Base-by-base conservation (phyloP, 2,888 invertebrate species). In the Elgonia sp. region DNA sequence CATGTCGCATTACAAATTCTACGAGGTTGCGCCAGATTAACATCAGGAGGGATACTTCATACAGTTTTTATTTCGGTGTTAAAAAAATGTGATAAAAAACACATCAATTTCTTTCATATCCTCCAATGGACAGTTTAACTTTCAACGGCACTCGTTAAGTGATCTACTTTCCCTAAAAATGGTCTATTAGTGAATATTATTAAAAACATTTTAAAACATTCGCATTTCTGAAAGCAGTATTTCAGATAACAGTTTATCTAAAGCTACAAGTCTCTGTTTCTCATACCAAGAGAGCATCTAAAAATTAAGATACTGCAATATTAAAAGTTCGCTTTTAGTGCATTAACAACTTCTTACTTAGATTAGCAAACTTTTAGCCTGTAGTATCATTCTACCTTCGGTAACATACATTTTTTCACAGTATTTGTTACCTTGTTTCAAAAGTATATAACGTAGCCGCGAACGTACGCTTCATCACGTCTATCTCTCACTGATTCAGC, bases 281-380 rank as follows among this genome's bases (percentile, higher is more conserved):
- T 67, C 63, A 77, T 62, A 57, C 20, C 18, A 46, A 18, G 18
- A 9, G 10, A 14, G 20, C 10, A 5, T 16, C 20, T 55, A 53
- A 84, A 79, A 63, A 79, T 84, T 70, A 79, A 72, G 72, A 79
- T 65, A 67, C 53, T 70, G 53, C n/a, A 55, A 70, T 70, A 84
- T 76, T 65, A 77, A 79, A 84, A 84, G 77, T 79, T 79, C 72
- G 20, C 70, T 72, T 70, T 65, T 29, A 55, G 72, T 77, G 42
- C 60, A 77, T 77, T 77, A 76, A 70, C 76, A 70, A 69, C 65
- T 82, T 73, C 67, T 75, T 75, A 65, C 53, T 70, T 57, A 55
- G 65, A 84, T 84, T 72, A 84, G 20, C 70, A 72, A 84, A 84
- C 77, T 84, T 84, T 76, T 76, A 60, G 53, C 53, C 20, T 20